phyloP scores from a whole-genome alignment of 2,113 vertebrate species.

The Vulpes ferrilata region DNA sequence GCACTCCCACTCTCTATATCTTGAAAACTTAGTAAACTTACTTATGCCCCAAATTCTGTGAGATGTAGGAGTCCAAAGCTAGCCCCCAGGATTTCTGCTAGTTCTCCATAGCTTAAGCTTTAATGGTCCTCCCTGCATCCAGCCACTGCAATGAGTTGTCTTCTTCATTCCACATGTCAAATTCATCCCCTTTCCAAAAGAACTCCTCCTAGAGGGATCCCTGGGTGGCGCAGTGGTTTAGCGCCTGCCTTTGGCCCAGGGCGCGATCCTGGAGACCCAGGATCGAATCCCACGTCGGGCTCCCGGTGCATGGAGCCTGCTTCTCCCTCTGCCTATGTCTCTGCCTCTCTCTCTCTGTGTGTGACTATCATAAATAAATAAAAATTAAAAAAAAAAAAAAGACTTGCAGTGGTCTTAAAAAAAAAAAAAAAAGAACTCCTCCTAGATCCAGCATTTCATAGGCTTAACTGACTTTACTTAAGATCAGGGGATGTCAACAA shows the following conservation, averaged over 20 bases:
- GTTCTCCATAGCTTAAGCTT: neutral
- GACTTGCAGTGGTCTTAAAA: too few relatives aligned
- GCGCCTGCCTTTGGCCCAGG: too few relatives aligned
- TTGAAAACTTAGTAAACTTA: constrained; percentile 9
- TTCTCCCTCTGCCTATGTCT: too few relatives aligned
- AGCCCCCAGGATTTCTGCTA: neutral
- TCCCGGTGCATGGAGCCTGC: too few relatives aligned
- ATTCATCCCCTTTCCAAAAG: neutral
- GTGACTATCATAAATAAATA: too few relatives aligned
- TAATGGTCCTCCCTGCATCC: neutral
- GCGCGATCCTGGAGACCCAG: too few relatives aligned
- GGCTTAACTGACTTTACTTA: neutral
- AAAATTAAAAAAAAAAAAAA: too few relatives aligned
- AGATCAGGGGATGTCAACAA: neutral
- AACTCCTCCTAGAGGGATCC: neutral
- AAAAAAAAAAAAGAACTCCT: too few relatives aligned
- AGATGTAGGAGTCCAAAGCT: neutral
- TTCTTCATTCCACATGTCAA: neutral
- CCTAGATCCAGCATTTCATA: neutral
- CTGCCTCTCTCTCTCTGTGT: too few relatives aligned
- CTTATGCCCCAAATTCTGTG: neutral
- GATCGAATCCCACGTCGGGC: too few relatives aligned
- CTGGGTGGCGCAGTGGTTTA: too few relatives aligned
- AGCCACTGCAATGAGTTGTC: neutral
- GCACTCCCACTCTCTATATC: neutral